Conservation (phyloP, 2,113 vertebrate genomes). For the Ia io region DNA sequence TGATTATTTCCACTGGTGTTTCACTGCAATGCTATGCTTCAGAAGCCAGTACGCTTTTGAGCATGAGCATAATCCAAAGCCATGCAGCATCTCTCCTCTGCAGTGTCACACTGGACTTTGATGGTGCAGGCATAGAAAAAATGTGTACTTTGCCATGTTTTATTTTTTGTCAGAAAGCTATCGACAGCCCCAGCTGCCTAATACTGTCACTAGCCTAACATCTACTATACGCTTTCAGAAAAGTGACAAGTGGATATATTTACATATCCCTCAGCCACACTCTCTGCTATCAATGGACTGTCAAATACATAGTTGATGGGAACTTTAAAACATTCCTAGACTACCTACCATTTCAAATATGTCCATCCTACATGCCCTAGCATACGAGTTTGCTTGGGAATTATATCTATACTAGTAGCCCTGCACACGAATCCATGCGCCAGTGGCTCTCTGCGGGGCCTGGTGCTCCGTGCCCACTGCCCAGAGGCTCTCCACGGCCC, state of each 20-base stretch:
- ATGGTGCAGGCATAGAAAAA: conserved; percentile 35
- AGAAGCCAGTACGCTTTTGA: background rate
- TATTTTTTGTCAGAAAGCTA: conserved; percentile 73
- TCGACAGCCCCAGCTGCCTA: conserved; percentile 40
- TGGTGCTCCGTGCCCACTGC: too few relatives aligned
- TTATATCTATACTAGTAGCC: background rate
- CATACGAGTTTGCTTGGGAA: background rate
- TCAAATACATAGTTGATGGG: conserved; percentile 15
- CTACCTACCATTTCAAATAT: background rate
- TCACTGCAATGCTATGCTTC: background rate
- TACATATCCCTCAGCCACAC: conserved; percentile 48
- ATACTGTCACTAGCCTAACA: conserved; percentile 59
- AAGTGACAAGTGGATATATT: conserved; percentile 65
- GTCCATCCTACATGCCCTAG: background rate
- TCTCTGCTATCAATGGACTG: conserved; percentile 29
- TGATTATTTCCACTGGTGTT: background rate
- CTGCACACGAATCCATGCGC: too few relatives aligned
- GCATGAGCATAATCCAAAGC: background rate
- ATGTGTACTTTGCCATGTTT: conserved; percentile 57
- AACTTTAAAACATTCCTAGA: background rate
- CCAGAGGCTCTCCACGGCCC: too few relatives aligned
- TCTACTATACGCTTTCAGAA: conserved; percentile 35
- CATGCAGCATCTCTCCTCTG: background rate
- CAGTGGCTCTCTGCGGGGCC: too few relatives aligned
- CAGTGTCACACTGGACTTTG: background rate